phyloP scores from a whole-genome alignment of 2,888 invertebrate genomes.

The Trilocha varians region DNA sequence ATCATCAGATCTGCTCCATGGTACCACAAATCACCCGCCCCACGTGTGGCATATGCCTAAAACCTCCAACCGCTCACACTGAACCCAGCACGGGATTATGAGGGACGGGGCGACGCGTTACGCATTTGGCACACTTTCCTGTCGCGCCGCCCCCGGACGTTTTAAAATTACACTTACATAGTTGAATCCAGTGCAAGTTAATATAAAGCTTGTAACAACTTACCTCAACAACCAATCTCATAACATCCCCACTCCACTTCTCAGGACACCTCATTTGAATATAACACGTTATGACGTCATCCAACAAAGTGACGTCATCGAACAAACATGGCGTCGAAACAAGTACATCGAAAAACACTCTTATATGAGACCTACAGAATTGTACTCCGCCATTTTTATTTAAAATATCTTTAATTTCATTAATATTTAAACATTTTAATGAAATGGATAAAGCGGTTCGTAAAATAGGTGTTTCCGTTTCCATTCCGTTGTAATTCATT shows the following conservation, averaged over 20 bases:
- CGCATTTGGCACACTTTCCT: too few relatives aligned
- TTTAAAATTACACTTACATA: too few relatives aligned
- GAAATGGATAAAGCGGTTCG: background rate
- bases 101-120: too few relatives aligned
- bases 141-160: too few relatives aligned
- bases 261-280: background rate
- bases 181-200: too few relatives aligned
- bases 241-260: background rate
- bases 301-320: background rate
- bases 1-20: too few relatives aligned
- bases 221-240: background rate
- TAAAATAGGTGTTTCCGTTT: too few relatives aligned
- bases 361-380: background rate
- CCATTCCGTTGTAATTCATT: background rate
- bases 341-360: background rate
- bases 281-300: background rate
- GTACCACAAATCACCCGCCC: too few relatives aligned
- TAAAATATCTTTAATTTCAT: background rate
- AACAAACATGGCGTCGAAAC: background rate
- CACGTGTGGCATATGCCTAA: too few relatives aligned
- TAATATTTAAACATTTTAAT: background rate
- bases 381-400: background rate
- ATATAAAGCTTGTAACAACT: background rate
- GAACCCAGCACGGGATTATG: too few relatives aligned
- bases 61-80: too few relatives aligned